phyloP scores from a whole-genome alignment of 1,140 invertebrate genomes.

The Sweltsa coloradensis region DNA sequence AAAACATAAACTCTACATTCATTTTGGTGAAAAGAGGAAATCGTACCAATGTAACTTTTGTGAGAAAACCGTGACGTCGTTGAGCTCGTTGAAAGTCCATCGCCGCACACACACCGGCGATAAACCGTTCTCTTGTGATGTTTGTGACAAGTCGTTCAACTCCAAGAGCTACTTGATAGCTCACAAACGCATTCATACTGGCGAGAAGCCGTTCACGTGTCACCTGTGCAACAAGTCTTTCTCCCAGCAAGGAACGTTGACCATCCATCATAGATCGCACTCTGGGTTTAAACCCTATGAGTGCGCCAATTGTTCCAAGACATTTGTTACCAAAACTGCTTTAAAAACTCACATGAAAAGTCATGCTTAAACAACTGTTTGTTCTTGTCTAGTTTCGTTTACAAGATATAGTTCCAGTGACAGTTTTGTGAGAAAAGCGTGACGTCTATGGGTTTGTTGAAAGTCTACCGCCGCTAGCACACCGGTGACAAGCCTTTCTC shows the following conservation, averaged over 20 bases:
- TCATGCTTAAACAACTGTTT: no score
- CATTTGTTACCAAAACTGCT: constrained; percentile 42
- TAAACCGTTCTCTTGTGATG: constrained; percentile 4
- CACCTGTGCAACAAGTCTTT: constrained; percentile 52
- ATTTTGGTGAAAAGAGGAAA: no score
- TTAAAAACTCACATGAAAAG: constrained; percentile 3
- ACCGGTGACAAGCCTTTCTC: constrained; percentile 55
- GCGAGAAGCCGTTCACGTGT: constrained; percentile 58
- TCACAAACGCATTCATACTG: constrained; percentile 37
- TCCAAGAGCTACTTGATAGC: constrained; percentile 10
- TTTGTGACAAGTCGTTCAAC: constrained; percentile 13
- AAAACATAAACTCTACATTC: no score
- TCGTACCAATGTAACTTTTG: constrained; percentile 18
- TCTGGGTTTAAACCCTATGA: constrained; percentile 38
- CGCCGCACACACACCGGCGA: neutral
- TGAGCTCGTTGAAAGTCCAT: constrained; percentile 19
- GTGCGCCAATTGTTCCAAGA: constrained; percentile 52
- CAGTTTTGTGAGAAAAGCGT: constrained; percentile 23
- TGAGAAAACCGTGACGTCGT: constrained; percentile 22
- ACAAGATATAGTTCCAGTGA: no score
- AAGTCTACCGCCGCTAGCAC: no score
- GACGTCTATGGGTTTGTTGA: no score
- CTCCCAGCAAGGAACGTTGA: constrained; percentile 40
- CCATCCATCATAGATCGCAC: constrained; percentile 32
- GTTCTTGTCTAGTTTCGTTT: no score